Percentiles rank a stretch among this genome's conserved stretches.
These are phyloP conservation scores for Drosophila merina DNA, from an alignment of 2,888 invertebrate species.

Conservation along the genomic window DNA sequence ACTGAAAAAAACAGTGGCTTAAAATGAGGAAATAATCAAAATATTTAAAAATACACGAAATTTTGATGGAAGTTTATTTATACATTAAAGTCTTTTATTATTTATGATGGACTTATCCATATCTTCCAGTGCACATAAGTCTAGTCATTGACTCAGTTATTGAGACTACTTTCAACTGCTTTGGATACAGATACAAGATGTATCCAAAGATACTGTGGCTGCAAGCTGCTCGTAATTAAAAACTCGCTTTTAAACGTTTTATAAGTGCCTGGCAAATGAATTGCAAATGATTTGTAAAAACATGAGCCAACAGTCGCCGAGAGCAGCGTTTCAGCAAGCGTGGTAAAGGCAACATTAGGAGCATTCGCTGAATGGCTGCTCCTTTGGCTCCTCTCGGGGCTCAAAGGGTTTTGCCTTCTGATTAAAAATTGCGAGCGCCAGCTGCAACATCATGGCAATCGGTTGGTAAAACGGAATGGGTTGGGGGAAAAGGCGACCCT, in stretches of 20 bases:
- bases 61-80: too few relatives aligned
- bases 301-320: slow-evolving; percentile 41
- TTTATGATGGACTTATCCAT: too few relatives aligned
- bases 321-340: slow-evolving; percentile 4
- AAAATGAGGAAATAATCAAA: too few relatives aligned
- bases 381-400: slow-evolving; percentile 27
- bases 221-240: slow-evolving; percentile 62
- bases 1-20: not conserved
- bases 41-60: too few relatives aligned
- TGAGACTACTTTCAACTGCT: not conserved
- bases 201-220: slow-evolving; percentile 22
- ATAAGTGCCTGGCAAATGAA: slow-evolving; percentile 68
- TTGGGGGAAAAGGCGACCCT: slow-evolving; percentile 46
- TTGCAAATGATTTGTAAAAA: slow-evolving; percentile 70
- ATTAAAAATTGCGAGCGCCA: slow-evolving; percentile 70
- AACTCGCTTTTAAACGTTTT: slow-evolving; percentile 69
- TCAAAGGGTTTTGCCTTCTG: slow-evolving; percentile 65
- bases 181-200: slow-evolving; percentile 6
- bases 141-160: slow-evolving; percentile 52
- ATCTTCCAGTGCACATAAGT: slow-evolving; percentile 19
- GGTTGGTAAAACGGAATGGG: slow-evolving; percentile 1
- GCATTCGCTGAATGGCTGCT: slow-evolving; percentile 38
- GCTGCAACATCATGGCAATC: slow-evolving; percentile 34
- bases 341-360: slow-evolving; percentile 18
- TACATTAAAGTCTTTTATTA: too few relatives aligned